Base-by-base conservation (phyloP, 1,140 invertebrate genomes). In the Solenopsis invicta region DNA sequence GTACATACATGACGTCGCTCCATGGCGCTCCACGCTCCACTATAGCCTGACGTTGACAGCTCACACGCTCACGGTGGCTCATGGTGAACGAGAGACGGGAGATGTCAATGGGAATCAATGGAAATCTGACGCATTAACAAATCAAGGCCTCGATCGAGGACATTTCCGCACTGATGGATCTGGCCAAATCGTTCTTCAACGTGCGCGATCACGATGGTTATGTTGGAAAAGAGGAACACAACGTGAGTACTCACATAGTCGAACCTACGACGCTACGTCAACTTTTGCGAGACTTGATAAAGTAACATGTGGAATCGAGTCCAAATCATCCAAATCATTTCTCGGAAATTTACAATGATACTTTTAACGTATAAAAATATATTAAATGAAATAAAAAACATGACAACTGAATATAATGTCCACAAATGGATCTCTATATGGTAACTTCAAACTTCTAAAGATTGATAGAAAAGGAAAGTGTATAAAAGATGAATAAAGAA, bases 131-230 rank as follows among this genome's bases (percentile, higher is more conserved):
- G 37, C 8, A 0, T 18, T 61, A 29, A 29, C 29, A 56, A 5
- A 59, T 1, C 37, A 18, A 34, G 3, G 74, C 10, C 4, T 13
- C 2, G 21, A 66, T 12, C 54, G 16, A 66, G 12, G 18, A 74
- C 21, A 71, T 78, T 16, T 34, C 16, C 1, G 37, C 48, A 8
- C 87, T 18, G 29, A 98, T 98, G 98, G 98, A 98, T 95, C 96
- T 98, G 91, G 98, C 98, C 12, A 98, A 98, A 95, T 98, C 97
- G 52, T 95, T 99, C 85, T 99, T 99, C 95, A 97, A 97, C 87
- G 96, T 96, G 61, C 96, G 98, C 89, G 97, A 98, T 93, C 97
- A 98, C 93, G 98, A 98, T 89, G 98, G 98, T 91, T 99, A 99
- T 94, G 97, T 98, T 91, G 97, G 97, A 13, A 97, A 97, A 93